Percentiles rank a stretch among this genome's conserved stretches.
These are phyloP conservation scores for Nipponia nippon DNA, from an alignment of 2,113 vertebrate species.

Conservation along the genomic window DNA sequence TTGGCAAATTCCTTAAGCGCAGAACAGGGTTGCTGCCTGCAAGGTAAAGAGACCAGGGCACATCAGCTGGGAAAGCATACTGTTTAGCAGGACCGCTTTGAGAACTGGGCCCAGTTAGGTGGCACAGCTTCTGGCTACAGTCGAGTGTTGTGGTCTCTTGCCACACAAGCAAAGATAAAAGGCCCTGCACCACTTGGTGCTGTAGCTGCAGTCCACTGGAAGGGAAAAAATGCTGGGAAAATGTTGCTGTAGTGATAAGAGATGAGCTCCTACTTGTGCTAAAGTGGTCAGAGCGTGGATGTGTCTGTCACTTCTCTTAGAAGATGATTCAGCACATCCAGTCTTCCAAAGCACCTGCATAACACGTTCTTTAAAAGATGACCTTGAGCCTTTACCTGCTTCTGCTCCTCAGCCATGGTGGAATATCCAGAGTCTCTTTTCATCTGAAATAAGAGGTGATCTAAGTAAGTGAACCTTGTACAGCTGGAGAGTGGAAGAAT, in stretches of 20 bases:
- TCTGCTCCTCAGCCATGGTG: neutral
- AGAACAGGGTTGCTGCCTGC: neutral
- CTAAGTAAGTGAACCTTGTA: neutral
- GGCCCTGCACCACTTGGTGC: neutral
- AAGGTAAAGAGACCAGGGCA: neutral
- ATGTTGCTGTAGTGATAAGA: neutral
- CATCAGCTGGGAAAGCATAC: neutral
- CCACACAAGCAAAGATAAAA: neutral
- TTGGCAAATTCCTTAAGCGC: neutral
- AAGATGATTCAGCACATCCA: neutral
- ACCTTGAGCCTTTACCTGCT: slow-evolving; percentile 49
- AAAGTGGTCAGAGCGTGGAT: neutral
- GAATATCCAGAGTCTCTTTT: neutral
- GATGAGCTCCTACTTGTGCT: neutral
- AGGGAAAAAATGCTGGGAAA: neutral
- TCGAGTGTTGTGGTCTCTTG: neutral
- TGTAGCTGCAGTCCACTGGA: neutral
- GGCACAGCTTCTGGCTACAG: neutral
- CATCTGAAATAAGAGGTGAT: slow-evolving; percentile 66
- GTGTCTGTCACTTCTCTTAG: neutral
- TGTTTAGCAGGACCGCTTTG: neutral
- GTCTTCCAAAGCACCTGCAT: neutral
- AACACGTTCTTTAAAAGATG: neutral
- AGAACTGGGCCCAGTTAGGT: neutral
- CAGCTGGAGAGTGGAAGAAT: neutral